Percentiles rank a stretch among this genome's conserved stretches.
These are phyloP conservation scores for Ditula angustiorana DNA, from an alignment of 2,888 invertebrate species.

Conservation along the genomic window DNA sequence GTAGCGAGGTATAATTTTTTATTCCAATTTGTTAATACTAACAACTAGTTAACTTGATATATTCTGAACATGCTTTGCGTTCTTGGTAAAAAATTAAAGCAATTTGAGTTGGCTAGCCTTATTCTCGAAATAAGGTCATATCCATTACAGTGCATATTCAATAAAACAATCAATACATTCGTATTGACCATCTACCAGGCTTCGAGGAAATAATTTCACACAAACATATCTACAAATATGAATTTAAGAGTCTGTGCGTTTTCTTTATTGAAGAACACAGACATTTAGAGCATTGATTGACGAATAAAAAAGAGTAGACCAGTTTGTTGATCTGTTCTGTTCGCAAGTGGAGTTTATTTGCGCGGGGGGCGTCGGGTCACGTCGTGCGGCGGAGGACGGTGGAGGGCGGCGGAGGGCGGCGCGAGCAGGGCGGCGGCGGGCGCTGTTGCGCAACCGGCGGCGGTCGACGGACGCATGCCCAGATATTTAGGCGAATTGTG, in stretches of 20 bases:
- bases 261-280: neutral
- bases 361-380: slow-evolving; percentile 36
- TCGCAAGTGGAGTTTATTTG: slow-evolving; percentile 51
- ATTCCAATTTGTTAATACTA: too few relatives aligned
- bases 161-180: slow-evolving; percentile 14
- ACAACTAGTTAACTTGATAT: neutral
- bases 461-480: slow-evolving; percentile 59
- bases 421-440: slow-evolving; percentile 45
- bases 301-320: slow-evolving; percentile 72
- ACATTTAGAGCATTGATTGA: slow-evolving; percentile 7
- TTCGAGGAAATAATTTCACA: neutral
- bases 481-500: slow-evolving; percentile 63
- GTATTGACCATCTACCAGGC: neutral
- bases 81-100: neutral
- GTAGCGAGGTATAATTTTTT: too few relatives aligned
- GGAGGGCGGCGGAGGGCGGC: slow-evolving; percentile 47
- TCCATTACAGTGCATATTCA: slow-evolving; percentile 17
- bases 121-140: slow-evolving; percentile 11
- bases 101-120: neutral
- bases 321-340: slow-evolving; percentile 60
- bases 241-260: neutral
- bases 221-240: slow-evolving; percentile 25
- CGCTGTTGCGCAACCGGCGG: slow-evolving; percentile 63
- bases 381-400: slow-evolving; percentile 14
- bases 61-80: neutral